Evolutionary conservation across 1,140 invertebrate species (phyloP), one percentile per base, ranked within the genome.

Genomic region (Catajapyx aquilonaris): DNA sequence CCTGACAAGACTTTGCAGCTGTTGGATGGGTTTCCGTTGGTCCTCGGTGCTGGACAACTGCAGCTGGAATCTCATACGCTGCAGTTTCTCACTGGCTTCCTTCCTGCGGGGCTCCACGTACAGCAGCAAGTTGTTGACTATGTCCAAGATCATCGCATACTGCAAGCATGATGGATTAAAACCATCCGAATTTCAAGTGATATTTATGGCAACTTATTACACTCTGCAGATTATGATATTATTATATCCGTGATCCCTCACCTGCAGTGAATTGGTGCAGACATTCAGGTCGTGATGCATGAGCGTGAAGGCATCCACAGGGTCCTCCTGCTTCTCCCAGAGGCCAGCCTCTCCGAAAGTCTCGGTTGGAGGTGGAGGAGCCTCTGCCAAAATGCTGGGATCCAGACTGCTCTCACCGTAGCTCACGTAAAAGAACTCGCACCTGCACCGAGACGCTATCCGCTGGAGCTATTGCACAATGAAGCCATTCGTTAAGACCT

Each of bases 271-370:
- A 60, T 97, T 97, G 4, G 91, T 96, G 58, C 83, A 93, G 1
- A 96, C 85, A 53, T 97, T 86, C 2, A 98, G 62, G 60, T 97
- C 93, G 52, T 98, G 84, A 64, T 99, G 94, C 72, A 95, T 93
- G 2, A 98, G 61, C 0, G 90, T 97, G 50, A 98, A 96, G 2
- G 87, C 86, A 61, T 98, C 91, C 4, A 93, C 86, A 11, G 84
- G 81, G 20, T 78, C 74, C 48, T 91, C 80, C 43, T 72, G 68
- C 41, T 72, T 66, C 43, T 78, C 74, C 71, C 76, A 80, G 0
- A 70, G 72, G 34, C 48, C 52, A 38, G 46, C 48, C 2, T 60
- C 62, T 48, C 80, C 78, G 52, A 79, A 72, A 4, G 66, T 63
- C 1, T 39, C 41, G 1, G 73, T 73, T 2, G 48, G 44, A 16